Evolutionary conservation across 2,888 invertebrate genomes (phyloP).

Genomic region (Drosophila prolongata): DNA sequence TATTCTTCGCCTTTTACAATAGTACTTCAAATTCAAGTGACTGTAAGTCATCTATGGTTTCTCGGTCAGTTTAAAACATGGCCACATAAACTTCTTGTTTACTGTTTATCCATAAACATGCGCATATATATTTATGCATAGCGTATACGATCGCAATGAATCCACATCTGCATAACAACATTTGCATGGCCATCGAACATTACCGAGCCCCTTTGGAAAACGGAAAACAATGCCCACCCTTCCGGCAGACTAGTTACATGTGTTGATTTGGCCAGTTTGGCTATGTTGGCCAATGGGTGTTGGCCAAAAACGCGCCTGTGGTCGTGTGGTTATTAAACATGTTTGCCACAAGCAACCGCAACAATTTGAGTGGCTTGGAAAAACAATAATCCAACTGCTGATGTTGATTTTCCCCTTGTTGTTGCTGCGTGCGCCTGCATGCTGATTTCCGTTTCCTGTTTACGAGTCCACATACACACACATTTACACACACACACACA

Average conservation of each 20-base stretch:
- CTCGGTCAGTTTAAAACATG: not conserved
- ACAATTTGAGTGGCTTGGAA: constrained; percentile 26
- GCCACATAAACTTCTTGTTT: constrained; percentile 1
- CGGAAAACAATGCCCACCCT: constrained; percentile 5
- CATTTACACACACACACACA: not conserved
- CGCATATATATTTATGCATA: constrained; percentile 19
- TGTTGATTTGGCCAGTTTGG: constrained; percentile 16
- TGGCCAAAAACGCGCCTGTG: constrained; percentile 14
- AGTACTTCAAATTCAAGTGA: no score
- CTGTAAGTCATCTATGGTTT: not conserved
- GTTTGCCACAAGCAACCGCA: constrained; percentile 32
- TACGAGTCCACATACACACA: constrained; percentile 8
- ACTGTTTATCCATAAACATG: constrained; percentile 25
- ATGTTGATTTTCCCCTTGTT: constrained; percentile 28
- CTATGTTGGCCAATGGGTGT: constrained; percentile 1
- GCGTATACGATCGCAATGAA: not conserved
- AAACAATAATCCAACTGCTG: constrained; percentile 41
- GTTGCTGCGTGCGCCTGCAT: constrained; percentile 35
- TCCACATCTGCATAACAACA: constrained; percentile 12
- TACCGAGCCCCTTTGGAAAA: not conserved
- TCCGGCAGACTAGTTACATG: constrained; percentile 21
- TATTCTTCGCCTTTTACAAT: no score
- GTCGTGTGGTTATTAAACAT: constrained; percentile 29
- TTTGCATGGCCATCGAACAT: constrained; percentile 17
- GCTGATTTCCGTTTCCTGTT: constrained; percentile 43